These are phyloP conservation scores for Nineta flava DNA, from an alignment of 2,888 invertebrate species.

Conservation along the genomic window DNA sequence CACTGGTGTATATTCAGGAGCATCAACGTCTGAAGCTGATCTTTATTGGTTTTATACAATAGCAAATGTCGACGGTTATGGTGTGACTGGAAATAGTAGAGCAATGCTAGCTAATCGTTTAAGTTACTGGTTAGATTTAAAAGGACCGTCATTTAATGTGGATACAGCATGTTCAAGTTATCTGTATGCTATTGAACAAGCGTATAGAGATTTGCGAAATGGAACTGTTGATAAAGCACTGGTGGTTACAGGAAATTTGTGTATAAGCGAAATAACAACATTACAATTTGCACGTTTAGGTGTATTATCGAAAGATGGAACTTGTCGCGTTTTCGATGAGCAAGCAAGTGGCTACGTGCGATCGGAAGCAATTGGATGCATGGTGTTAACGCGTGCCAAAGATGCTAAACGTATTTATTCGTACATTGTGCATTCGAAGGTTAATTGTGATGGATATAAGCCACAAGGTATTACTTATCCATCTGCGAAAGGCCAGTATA, in stretches of 20 bases:
- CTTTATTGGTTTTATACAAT: slow-evolving; percentile 56
- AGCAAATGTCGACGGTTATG: slow-evolving; percentile 35
- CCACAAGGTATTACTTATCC: slow-evolving; percentile 26
- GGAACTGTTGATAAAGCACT: slow-evolving; percentile 80
- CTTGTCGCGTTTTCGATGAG: slow-evolving; percentile 82
- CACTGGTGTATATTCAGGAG: slow-evolving; percentile 68
- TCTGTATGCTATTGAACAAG: slow-evolving; percentile 70
- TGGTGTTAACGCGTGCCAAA: slow-evolving; percentile 51
- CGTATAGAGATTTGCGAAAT: slow-evolving; percentile 55
- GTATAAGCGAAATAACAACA: slow-evolving; percentile 74
- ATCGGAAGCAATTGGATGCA: slow-evolving; percentile 58
- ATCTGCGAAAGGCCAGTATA: slow-evolving; percentile 36
- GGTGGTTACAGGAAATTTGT: slow-evolving; percentile 74
- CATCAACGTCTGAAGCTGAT: slow-evolving; percentile 61
- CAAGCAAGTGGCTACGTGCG: slow-evolving; percentile 67
- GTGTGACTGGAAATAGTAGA: slow-evolving; percentile 2
- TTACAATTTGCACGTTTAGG: slow-evolving; percentile 71
- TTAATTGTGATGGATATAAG: slow-evolving; percentile 25
- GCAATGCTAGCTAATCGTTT: slow-evolving; percentile 53
- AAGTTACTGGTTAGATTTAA: slow-evolving; percentile 74
- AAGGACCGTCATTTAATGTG: slow-evolving; percentile 74
- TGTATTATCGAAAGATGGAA: slow-evolving; percentile 68
- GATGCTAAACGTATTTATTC: slow-evolving; percentile 34
- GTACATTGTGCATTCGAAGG: slow-evolving; percentile 21
- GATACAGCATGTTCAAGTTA: slow-evolving; percentile 96